These are phyloP conservation scores for Dromas ardeola DNA, from an alignment of 2,113 vertebrate species.

Conservation along the genomic window DNA sequence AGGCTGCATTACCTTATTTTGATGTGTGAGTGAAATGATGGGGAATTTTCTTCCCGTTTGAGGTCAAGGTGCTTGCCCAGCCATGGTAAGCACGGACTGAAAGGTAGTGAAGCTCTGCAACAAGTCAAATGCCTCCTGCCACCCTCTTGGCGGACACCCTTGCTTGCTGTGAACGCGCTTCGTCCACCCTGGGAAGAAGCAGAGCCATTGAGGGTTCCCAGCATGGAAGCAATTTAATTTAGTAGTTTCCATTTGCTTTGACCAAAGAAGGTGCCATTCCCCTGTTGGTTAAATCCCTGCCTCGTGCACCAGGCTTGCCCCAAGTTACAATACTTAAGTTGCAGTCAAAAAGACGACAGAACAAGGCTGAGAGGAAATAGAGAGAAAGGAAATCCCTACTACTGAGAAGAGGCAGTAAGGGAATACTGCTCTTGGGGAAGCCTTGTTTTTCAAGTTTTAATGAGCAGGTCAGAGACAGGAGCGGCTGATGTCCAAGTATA, in stretches of 20 bases:
- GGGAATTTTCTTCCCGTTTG: neutral
- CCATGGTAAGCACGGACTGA: neutral
- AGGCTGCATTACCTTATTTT: neutral
- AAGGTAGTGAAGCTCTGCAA: neutral
- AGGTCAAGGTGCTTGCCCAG: neutral
- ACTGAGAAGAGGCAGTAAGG: neutral
- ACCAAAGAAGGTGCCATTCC: neutral
- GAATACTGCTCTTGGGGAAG: neutral
- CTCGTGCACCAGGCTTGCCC: rapidly evolving
- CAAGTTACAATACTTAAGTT: neutral
- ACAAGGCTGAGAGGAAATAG: neutral
- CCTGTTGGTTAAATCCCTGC: neutral
- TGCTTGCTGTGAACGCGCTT: rapidly evolving
- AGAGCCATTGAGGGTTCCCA: neutral
- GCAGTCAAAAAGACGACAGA: neutral
- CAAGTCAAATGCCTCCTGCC: neutral
- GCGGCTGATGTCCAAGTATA: neutral
- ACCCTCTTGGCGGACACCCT: neutral
- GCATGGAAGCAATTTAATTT: neutral
- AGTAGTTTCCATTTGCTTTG: neutral
- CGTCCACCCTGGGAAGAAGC: neutral
- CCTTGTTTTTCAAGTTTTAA: slow-evolving; percentile 20
- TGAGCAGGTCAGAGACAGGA: neutral
- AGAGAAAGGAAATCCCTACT: neutral
- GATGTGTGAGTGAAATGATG: neutral